A percentile compares a stretch with the other conserved stretches of the same genome.
phyloP scores from a whole-genome alignment of 2,113 vertebrate species.

The Saguinus midas region DNA sequence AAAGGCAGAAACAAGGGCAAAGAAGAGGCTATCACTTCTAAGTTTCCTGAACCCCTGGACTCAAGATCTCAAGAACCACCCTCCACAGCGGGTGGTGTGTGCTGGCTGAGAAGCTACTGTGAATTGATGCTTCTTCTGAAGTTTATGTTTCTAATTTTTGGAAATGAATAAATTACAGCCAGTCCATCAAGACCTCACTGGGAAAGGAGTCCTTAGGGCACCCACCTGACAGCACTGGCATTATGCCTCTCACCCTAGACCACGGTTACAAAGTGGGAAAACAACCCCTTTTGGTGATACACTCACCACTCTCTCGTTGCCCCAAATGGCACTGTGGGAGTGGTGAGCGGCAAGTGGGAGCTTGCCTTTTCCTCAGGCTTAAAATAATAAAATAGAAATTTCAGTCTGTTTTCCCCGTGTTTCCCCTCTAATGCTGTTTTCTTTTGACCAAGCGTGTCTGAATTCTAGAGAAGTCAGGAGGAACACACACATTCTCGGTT shows the following conservation, averaged over 20 bases:
- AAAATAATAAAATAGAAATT: background rate
- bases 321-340: background rate
- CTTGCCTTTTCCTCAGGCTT: background rate
- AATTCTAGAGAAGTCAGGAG: conserved; percentile 41
- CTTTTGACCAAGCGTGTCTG: conserved; percentile 40
- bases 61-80: background rate
- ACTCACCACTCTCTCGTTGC: background rate
- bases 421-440: background rate
- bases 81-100: background rate
- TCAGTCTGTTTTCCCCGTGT: background rate
- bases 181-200: background rate
- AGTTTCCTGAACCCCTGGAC: background rate
- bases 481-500: background rate
- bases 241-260: background rate
- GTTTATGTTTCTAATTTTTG: background rate
- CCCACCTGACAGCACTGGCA: background rate
- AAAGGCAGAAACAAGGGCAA: background rate
- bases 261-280: background rate
- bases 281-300: background rate
- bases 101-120: background rate
- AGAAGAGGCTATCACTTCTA: background rate
- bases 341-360: background rate
- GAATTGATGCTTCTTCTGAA: background rate
- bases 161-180: background rate
- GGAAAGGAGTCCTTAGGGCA: background rate